Base-by-base conservation (phyloP, 1,140 invertebrate species). In the Apis dorsata region DNA sequence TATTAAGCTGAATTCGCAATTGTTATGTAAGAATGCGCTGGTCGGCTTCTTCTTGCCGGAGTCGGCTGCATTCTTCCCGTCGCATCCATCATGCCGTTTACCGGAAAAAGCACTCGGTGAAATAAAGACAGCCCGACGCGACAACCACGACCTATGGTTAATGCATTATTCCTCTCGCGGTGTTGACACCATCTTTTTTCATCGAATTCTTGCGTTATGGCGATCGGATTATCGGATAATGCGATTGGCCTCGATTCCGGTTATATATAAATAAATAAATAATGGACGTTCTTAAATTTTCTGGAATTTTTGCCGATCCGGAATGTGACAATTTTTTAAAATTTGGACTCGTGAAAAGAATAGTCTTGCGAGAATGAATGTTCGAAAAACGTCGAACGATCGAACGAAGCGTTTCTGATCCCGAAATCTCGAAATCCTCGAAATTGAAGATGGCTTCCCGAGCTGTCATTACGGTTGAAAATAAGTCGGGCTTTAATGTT, bases 391-490 rank as follows among this genome's bases (percentile, higher is more conserved):
- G 17, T 81, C 28, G 51, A 44, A 62, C 15, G 19, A 65, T 34
- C n/a, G 24, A 24, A 24, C 57, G n/a, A 59, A 34, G 62, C 60
- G 74, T 88, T 69, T 81, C 62, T 74, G 59, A 65, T 86, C 65
- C 44, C 63, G 51, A 24, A 24, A 53, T 19, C 55, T 53, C 53
- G 57, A 51, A 55, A 81, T 71, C 68, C 34, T 21, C 28, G 21
- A 44, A 62, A 15, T n/a, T 49, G 44, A 68, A 19, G 21, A 57
- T 34, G 34, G 15, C 57, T 5, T 60, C 17, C 21, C 62, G 66
- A 57, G 87, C 89, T 90, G 84, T 90, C 86, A 91, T 91, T 91
- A 90, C 84, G 76, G 79, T 7, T 44, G 83, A 86, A 90, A 91
- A 90, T 82, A 86, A 91, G 83, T 87, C 79, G 49, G 72, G 55